These are phyloP conservation scores for human DNA, from an alignment of 2,113 vertebrate species.

Conservation along the genomic window DNA sequence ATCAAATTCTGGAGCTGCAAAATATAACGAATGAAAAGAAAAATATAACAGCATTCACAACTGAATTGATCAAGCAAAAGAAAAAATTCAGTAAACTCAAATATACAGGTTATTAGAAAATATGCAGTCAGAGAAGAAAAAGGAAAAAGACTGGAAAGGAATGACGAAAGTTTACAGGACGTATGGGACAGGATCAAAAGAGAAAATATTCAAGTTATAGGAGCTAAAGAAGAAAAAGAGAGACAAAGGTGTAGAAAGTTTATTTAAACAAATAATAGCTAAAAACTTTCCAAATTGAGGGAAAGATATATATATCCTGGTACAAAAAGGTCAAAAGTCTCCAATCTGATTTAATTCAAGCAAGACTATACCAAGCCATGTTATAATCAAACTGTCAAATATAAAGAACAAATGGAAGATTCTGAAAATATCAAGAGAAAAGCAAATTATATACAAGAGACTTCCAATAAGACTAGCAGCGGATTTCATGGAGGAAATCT, in stretches of 20 bases:
- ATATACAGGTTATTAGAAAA: neutral
- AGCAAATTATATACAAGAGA: neutral
- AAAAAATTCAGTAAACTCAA: neutral
- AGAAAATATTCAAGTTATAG: neutral
- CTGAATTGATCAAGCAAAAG: neutral
- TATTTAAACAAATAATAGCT: neutral
- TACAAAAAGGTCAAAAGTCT: neutral
- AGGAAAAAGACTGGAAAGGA: neutral
- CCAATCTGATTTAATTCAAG: neutral
- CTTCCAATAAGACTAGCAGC: neutral
- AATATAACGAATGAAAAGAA: neutral
- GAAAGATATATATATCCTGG: neutral
- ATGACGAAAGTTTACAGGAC: neutral
- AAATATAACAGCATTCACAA: neutral
- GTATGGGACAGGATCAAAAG: neutral
- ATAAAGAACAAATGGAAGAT: neutral
- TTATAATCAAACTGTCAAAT: neutral
- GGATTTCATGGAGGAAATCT: neutral
- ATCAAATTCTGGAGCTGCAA: neutral
- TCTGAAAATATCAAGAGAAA: neutral
- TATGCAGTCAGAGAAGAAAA: neutral
- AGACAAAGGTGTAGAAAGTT: neutral
- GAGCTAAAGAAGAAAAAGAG: neutral
- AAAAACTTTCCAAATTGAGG: neutral
- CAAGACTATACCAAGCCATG: neutral